Evolutionary conservation across 2,888 invertebrate genomes (phyloP), one percentile per base, ranked within the genome.

Genomic region (Diaphora mendica): DNA sequence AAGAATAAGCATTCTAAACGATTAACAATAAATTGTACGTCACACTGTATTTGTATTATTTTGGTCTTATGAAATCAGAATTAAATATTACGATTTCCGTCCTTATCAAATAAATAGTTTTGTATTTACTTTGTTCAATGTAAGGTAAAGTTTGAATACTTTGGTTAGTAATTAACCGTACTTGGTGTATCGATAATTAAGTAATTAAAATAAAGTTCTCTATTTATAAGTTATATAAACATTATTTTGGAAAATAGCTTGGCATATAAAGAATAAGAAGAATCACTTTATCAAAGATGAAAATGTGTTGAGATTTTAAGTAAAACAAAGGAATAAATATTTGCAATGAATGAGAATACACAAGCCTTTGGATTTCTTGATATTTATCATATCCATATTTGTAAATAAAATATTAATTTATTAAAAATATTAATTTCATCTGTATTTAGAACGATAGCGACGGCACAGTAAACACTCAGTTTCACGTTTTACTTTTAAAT

Each of bases 1-100:
- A 77, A 77, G 5, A 30, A 76, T 74, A 62, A 44, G n/a, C 30
- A 2, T 62, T 70, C 26, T n/a, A 51, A 48, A 66, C 30, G 55
- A 30, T n/a, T 39, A 64, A n/a, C 26, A 48, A 62, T n/a, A n/a
- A n/a, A n/a, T 62, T 26, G 39, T 5, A 42, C 23, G 23, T 8
- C 30, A 30, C 13, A 11, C 42, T 62, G 20, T 23, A 17, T n/a
- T 55, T 20, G 23, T 26, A 39, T 35, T 44, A 20, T 8, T 44
- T 17, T 20, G 9, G 44, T 42, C 30, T 17, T 44, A 2, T 42
- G 8, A 5, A 17, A 42, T 8, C 15, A 15, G 3, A 15, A 30
- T 17, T 30, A 0, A 1, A 15, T 26, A 0, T 26, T 26, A 5
- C 4, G 3, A 55, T 55, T 55, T n/a, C 11, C n/a, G 55, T 13